Conservation (phyloP, 1,140 invertebrate species). For the Ceratina japonica region DNA sequence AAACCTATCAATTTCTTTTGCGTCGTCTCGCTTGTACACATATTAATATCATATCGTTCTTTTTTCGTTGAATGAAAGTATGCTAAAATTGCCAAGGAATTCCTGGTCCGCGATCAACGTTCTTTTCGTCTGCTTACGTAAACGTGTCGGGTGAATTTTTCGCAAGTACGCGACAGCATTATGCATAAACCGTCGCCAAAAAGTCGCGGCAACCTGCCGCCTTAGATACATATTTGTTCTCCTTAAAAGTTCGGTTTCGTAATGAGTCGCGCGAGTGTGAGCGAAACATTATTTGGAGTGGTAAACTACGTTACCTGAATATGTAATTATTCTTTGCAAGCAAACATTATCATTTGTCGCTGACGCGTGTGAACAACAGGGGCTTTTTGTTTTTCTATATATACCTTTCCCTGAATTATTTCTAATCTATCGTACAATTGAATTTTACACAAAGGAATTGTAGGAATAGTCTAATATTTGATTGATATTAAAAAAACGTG, state of each 20-base stretch:
- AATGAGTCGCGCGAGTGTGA: conserved; percentile 5
- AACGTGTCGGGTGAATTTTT: background rate
- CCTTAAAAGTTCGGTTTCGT: conserved; percentile 2
- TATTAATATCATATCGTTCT: too few relatives aligned
- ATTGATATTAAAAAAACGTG: too few relatives aligned
- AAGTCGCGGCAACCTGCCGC: background rate
- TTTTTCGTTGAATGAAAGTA: background rate
- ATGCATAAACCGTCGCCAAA: conserved; percentile 24
- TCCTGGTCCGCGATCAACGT: background rate
- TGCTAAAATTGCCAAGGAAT: background rate
- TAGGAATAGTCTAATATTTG: too few relatives aligned
- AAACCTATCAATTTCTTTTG: too few relatives aligned
- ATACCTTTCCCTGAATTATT: background rate
- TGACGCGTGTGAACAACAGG: background rate
- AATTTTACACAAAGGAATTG: too few relatives aligned
- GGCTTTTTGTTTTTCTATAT: background rate
- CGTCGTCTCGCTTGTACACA: too few relatives aligned
- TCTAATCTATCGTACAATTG: too few relatives aligned
- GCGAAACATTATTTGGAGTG: conserved; percentile 2
- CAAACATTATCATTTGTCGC: background rate
- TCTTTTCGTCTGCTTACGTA: background rate
- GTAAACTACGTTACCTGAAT: background rate
- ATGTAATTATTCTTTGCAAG: conserved; percentile 2
- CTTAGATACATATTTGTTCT: background rate
- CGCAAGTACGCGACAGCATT: background rate